phyloP scores from a whole-genome alignment of 1,140 invertebrate genomes.

The Lysiphlebus fabarum region DNA sequence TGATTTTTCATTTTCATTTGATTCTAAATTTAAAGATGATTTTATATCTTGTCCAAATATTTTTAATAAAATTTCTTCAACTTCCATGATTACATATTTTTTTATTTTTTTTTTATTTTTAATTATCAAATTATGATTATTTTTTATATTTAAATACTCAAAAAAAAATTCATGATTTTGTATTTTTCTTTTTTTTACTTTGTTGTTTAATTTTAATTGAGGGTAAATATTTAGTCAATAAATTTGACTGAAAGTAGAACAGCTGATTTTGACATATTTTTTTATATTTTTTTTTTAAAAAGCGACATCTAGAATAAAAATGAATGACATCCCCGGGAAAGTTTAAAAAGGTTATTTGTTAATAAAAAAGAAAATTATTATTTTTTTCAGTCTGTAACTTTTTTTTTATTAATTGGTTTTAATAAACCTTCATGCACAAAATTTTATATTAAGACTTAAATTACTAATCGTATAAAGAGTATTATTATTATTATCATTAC shows the following conservation, averaged over 20 bases:
- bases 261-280: slow-evolving; percentile 11
- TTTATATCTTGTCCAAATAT: slow-evolving; percentile 38
- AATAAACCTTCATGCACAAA: background rate
- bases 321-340: too few species aligned
- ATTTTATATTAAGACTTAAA: slow-evolving; percentile 1
- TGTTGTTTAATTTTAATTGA: background rate
- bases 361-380: background rate
- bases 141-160: background rate
- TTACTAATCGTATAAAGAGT: background rate
- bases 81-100: slow-evolving; percentile 29
- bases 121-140: too few species aligned
- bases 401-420: slow-evolving; percentile 5
- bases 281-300: slow-evolving; percentile 4
- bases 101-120: too few species aligned
- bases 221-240: background rate
- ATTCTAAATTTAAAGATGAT: slow-evolving; percentile 18
- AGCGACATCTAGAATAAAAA: background rate
- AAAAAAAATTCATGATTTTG: background rate
- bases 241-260: background rate
- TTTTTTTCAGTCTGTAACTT: background rate
- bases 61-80: slow-evolving; percentile 34
- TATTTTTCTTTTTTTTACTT: background rate
- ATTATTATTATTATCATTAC: background rate
- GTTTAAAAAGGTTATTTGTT: background rate
- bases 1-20: background rate